Base-by-base conservation (phyloP, 2,888 invertebrate species). In the Thera obeliscata region DNA sequence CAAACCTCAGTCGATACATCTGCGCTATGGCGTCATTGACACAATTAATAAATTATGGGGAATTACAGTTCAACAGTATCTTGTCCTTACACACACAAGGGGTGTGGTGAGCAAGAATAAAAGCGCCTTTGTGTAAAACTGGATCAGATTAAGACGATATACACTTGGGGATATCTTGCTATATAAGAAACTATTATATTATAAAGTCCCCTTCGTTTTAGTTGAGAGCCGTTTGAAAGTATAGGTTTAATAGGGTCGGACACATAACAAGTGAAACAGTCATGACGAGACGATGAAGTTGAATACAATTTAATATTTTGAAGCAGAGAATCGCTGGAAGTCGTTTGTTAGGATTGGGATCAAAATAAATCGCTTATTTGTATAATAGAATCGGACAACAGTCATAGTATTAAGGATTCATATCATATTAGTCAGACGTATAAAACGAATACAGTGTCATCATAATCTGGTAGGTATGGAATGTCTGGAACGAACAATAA, bases 101-200 rank as follows among this genome's bases (percentile, higher is more conserved):
- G 83, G 84, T 83, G 83, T 77, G 90, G 90, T 90, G 86, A 87
- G 86, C 84, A 86, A 72, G 82, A 83, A 90, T 87, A 87, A 89
- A 79, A 79, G 79, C 76, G 73, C 76, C 77, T 75, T 75, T 76
- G 77, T 77, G 69, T 75, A 72, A 76, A 88, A 90, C 87, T 85
- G 87, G 87, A 87, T 88, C 87, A 86, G 83, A 85, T 86, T 83
- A 82, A 81, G 77, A 77, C 78, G 77, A 81, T 79, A 83, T 84
- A 86, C 83, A 84, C 81, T 80, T 78, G 67, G 76, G 81, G 84
- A 80, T 82, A 76, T 79, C 80, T 81, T 82, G 62, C 67, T 65
- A 71, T 74, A 22, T 41, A 68, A 71, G 71, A 73, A 70, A 68
- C 61, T 67, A 73, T 71, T 71, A 62, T 71, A 73, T 72, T 72